A percentile compares a stretch with the other conserved stretches of the same genome.
Conservation (phyloP, 2,888 invertebrate genomes). For the Drosophila quinaria region DNA sequence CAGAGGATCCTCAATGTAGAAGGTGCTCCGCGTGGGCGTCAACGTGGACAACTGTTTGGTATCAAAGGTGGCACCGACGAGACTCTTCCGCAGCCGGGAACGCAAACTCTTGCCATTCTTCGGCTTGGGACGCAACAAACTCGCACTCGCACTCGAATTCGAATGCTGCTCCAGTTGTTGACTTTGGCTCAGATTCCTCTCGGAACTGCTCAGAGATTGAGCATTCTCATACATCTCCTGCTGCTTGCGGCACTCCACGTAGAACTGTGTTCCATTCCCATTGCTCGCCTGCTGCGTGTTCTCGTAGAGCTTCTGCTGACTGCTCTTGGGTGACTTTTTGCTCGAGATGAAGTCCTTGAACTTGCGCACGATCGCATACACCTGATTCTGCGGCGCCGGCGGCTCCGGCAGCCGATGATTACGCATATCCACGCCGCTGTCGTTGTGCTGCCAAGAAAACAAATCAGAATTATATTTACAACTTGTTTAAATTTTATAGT, state of each 20-base stretch:
- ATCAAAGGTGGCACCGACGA: slow-evolving; percentile 85
- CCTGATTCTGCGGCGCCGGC: slow-evolving; percentile 86
- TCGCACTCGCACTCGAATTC: slow-evolving; percentile 29
- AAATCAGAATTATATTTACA: too few relatives aligned
- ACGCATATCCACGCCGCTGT: slow-evolving; percentile 87
- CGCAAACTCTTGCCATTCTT: slow-evolving; percentile 87
- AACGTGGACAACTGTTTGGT: slow-evolving; percentile 84
- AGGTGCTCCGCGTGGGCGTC: slow-evolving; percentile 89
- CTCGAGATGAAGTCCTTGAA: slow-evolving; percentile 88
- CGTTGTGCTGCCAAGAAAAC: slow-evolving; percentile 81
- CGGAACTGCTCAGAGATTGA: slow-evolving; percentile 81
- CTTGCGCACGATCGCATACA: slow-evolving; percentile 90
- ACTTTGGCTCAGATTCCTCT: slow-evolving; percentile 83
- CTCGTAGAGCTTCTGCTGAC: slow-evolving; percentile 84
- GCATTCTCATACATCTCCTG: slow-evolving; percentile 76
- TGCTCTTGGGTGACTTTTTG: slow-evolving; percentile 82
- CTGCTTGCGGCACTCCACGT: slow-evolving; percentile 46
- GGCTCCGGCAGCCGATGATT: slow-evolving; percentile 88
- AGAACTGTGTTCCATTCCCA: slow-evolving; percentile 38
- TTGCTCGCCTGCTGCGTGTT: slow-evolving; percentile 58
- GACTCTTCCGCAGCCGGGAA: slow-evolving; percentile 88
- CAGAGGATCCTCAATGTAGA: slow-evolving; percentile 89
- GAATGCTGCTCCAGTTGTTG: slow-evolving; percentile 18
- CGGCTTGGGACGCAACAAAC: slow-evolving; percentile 54
- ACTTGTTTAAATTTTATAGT: too few relatives aligned